Percentiles rank a stretch among this genome's conserved stretches.
Conservation (phyloP, 2,888 invertebrate species). For the Noctua janthe region DNA sequence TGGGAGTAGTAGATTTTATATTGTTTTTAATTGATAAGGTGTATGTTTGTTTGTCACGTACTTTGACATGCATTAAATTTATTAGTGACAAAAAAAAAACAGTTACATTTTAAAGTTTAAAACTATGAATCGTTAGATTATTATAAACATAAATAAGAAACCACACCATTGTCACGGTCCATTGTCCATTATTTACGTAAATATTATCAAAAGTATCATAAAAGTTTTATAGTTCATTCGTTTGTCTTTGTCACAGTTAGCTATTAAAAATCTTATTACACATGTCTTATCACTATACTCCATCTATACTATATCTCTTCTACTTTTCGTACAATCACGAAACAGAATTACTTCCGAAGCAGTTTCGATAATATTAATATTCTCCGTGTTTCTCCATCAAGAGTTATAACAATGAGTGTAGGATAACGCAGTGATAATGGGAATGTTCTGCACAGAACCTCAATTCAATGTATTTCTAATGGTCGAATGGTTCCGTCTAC, state of each 20-base stretch:
- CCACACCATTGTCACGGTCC: no score
- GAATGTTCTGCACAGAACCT: slow-evolving; percentile 14
- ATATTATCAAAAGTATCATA: not conserved
- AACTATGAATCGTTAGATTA: no score
- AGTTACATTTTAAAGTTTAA: no score
- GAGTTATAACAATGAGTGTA: not conserved
- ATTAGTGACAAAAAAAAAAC: no score
- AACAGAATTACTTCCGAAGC: not conserved
- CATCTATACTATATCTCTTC: no score
- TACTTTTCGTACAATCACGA: not conserved
- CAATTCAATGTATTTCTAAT: slow-evolving; percentile 21
- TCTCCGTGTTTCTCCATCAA: not conserved
- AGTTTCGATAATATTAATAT: not conserved
- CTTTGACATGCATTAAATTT: not conserved
- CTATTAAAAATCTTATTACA: not conserved
- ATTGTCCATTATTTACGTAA: no score
- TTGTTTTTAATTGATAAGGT: slow-evolving; percentile 9
- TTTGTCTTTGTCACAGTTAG: not conserved
- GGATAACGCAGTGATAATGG: not conserved
- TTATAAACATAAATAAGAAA: no score
- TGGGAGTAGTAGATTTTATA: slow-evolving; percentile 23
- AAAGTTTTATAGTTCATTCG: not conserved
- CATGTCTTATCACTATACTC: not conserved
- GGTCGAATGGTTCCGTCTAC: slow-evolving; percentile 11
- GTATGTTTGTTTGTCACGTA: slow-evolving; percentile 2